Conservation (phyloP, 2,888 invertebrate genomes). For the Agrochola circellaris region DNA sequence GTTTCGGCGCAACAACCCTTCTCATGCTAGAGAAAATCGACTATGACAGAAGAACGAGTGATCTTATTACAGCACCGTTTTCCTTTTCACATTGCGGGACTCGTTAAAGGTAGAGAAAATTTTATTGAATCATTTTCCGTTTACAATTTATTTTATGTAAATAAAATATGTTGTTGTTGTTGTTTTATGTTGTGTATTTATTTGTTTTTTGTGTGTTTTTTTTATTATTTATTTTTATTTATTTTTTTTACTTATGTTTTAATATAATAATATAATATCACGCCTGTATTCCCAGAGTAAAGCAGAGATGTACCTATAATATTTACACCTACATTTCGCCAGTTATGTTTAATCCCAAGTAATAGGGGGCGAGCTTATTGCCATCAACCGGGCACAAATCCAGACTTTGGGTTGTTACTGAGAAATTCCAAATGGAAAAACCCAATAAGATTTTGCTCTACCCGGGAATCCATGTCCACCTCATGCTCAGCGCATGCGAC, state of each 20-base stretch:
- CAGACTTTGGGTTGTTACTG: neutral
- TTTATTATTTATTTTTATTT: no score
- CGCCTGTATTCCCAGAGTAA: neutral
- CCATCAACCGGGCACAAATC: neutral
- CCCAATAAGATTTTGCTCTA: neutral
- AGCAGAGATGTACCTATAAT: neutral
- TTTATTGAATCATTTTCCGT: neutral
- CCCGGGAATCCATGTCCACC: no score
- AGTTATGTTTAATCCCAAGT: neutral
- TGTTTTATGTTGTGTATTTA: no score
- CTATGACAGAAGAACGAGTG: constrained; percentile 62
- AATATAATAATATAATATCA: no score
- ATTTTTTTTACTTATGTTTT: no score
- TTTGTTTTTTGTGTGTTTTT: no score
- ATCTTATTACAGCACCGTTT: constrained; percentile 54
- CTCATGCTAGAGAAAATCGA: constrained; percentile 52
- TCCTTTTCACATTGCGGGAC: constrained; percentile 36
- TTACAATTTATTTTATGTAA: no score
- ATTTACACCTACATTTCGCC: neutral
- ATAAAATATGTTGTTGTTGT: no score
- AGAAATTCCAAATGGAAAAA: neutral
- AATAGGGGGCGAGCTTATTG: neutral
- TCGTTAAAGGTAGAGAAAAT: neutral
- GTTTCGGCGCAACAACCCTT: constrained; percentile 52
- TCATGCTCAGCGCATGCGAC: neutral